Base-by-base conservation (phyloP, 64 coral and sea anemone genomes). In the Montipora efflorescens region DNA sequence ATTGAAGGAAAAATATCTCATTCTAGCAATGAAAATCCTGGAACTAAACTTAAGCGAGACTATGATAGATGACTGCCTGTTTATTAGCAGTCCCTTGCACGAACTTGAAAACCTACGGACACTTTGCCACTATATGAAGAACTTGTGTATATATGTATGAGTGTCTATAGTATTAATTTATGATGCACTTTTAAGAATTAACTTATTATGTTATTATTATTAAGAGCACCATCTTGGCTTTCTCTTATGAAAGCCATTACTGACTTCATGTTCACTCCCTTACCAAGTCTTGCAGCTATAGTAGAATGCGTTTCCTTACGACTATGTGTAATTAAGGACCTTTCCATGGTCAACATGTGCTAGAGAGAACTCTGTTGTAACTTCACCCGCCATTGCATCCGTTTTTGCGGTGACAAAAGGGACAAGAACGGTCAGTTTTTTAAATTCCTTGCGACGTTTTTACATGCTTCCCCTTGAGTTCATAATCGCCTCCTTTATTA, bases 341-440 rank as follows among this genome's bases (percentile, higher is more conserved):
- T 91, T 20, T 91, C 50, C 51, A 64, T 91, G 77, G 4, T 78
- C 89, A 44, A 82, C 48, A 52, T 91, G 89, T 4, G 0, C 47
- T 64, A 91, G 50, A 52, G 77, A 91, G 12, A 70, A 91, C 64
- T 91, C 89, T 47, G 47, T 59, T 5, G 47, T 5, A 1, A 91
- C 89, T 53, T 91, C 62, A 3, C 77, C 78, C n/a, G 89, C 81
- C 0, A 13, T 11, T 13, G n/a, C 2, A 47, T 81, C 7, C 2
- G 19, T 81, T 19, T 76, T 80, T 12, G 89, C 15, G 12, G 78
- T 82, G 5, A 91, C 52, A n/a, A 67, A 91, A 7, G 46, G 78
- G 89, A 13, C 89, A 91, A 4, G 77, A 91, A 8, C 78, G 81
- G 4, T 78, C 78, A 52, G 89, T 91, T 72, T 81, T 55, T 16